phyloP scores from a whole-genome alignment of 2,888 invertebrate species.

The Lasioglossum pauxillum region DNA sequence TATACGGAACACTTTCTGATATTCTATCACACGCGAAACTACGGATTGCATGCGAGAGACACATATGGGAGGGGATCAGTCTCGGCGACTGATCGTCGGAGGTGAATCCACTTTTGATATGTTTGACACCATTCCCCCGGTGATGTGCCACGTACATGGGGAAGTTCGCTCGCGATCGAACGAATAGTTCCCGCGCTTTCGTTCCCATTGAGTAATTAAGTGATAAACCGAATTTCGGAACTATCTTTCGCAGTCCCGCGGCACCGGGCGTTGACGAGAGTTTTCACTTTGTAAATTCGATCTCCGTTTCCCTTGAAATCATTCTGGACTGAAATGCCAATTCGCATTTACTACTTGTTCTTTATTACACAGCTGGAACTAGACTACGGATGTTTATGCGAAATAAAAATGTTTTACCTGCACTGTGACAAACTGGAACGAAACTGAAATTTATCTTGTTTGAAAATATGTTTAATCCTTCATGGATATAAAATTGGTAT shows the following conservation, averaged over 20 bases:
- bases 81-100: constrained; percentile 1
- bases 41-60: constrained; percentile 29
- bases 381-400: too few relatives aligned
- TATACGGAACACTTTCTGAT: not conserved
- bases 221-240: not conserved
- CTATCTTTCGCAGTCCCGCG: not conserved
- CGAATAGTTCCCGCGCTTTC: not conserved
- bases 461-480: too few relatives aligned
- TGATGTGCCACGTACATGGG: not conserved
- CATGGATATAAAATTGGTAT: too few relatives aligned
- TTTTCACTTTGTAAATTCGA: not conserved
- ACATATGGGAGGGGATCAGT: not conserved
- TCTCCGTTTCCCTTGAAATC: not conserved
- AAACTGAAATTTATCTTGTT: too few relatives aligned
- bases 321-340: not conserved
- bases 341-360: not conserved
- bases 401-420: too few relatives aligned
- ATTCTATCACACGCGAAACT: constrained; percentile 14
- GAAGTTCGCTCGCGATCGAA: not conserved
- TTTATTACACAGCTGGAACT: too few relatives aligned
- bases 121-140: not conserved
- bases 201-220: not conserved
- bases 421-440: too few relatives aligned
- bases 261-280: not conserved
- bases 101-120: constrained; percentile 12